A percentile compares a stretch with the other conserved stretches of the same genome.
phyloP scores from a whole-genome alignment of 2,113 vertebrate species.

The Perognathus longimembris region DNA sequence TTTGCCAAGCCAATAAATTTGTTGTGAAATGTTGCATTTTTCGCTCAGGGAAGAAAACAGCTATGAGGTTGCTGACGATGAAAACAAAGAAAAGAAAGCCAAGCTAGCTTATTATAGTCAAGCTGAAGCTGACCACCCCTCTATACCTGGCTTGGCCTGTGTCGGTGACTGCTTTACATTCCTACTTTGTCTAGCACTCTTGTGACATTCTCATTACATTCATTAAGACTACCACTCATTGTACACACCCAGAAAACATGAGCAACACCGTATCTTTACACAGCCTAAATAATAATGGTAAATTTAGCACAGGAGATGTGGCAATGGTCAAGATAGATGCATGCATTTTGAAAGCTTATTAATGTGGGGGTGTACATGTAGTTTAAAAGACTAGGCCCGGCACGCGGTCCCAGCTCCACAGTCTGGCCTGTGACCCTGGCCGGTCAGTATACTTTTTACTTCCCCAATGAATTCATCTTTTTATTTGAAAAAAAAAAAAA shows the following conservation, averaged over 20 bases:
- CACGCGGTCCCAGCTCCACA: too few species aligned
- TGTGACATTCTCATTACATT: not conserved
- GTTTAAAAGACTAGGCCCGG: conserved; percentile 10
- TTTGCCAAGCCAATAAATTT: conserved; percentile 66
- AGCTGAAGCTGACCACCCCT: accelerated
- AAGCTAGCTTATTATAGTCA: not conserved
- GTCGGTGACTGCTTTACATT: not conserved
- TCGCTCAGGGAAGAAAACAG: conserved; percentile 37
- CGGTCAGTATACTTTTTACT: too few species aligned
- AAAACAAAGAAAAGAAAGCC: not conserved
- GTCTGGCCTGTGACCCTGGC: too few species aligned
- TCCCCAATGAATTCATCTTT: too few species aligned
- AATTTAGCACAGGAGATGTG: conserved; percentile 30
- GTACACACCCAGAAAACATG: not conserved
- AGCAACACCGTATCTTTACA: not conserved
- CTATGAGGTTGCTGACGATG: not conserved
- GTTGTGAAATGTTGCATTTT: conserved; percentile 59
- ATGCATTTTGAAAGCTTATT: not conserved
- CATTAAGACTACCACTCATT: not conserved
- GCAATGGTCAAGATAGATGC: not conserved
- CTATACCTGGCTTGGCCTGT: not conserved
- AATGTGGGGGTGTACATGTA: not conserved
- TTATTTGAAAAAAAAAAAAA: too few species aligned
- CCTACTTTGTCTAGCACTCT: not conserved
- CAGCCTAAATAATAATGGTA: not conserved